Evolutionary conservation across 2,888 invertebrate genomes (phyloP).

Genomic region (Adineta ricciae): DNA sequence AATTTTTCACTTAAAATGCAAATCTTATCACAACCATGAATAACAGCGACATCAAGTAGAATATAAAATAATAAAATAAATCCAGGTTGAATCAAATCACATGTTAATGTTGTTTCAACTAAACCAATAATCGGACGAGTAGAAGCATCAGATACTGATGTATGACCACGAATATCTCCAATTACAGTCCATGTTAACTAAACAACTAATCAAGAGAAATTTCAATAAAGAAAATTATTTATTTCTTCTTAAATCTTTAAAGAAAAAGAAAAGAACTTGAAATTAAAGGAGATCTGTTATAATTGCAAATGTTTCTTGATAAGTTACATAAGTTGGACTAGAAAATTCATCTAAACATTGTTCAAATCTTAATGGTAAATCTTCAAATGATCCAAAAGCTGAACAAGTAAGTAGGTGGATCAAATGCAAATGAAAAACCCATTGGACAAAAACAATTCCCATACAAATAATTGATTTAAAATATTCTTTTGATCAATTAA

Average conservation of each 20-base stretch:
- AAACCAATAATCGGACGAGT: not conserved
- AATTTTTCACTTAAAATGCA: too few species aligned
- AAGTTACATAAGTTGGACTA: not conserved
- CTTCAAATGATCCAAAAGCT: not conserved
- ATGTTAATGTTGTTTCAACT: not conserved
- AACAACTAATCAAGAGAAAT: not conserved
- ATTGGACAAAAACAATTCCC: not conserved
- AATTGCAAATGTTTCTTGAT: not conserved
- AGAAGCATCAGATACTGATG: not conserved
- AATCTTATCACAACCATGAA: not conserved
- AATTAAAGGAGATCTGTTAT: not conserved
- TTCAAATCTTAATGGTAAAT: too few species aligned
- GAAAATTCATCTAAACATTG: not conserved
- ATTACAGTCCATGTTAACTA: not conserved
- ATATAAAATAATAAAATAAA: not conserved
- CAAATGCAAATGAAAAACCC: constrained; percentile 1
- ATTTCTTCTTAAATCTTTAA: too few species aligned
- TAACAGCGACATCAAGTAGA: not conserved
- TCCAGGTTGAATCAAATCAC: not conserved
- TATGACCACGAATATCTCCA: not conserved
- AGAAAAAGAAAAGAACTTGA: not conserved
- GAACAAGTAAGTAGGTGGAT: not conserved
- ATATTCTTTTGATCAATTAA: not conserved
- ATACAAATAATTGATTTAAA: constrained; percentile 13
- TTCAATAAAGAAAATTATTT: not conserved